Evolutionary conservation across 2,888 invertebrate genomes (phyloP), one percentile per base, ranked within the genome.

Genomic region (Synergus gifuensis): DNA sequence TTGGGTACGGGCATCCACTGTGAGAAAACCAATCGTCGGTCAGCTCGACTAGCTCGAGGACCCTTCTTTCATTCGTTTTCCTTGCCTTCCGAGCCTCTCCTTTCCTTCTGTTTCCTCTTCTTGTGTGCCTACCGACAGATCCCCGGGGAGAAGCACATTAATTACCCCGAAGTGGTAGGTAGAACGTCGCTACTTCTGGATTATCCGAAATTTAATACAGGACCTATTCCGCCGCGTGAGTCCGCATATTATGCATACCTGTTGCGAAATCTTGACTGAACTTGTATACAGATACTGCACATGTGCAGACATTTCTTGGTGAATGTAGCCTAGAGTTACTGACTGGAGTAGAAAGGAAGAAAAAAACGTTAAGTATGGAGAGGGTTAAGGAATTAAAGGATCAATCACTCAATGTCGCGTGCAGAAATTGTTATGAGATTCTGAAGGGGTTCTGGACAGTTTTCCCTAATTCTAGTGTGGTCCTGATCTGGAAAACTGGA

Each of bases 151-250:
- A 83, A 82, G 86, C 84, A 89, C 89, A 90, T 90, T 90, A 90
- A 90, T 90, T 90, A 90, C 88, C 86, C 81, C 84, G 83, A 44
- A 63, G 83, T 86, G 85, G 83, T 84, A 85, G 83, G 83, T 84
- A 85, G 83, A 82, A 81, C 85, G 80, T 83, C 81, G 84, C 84
- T 88, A 86, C 81, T 84, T 80, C 83, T 77, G 86, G 86, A 87
- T 88, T 87, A 89, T 88, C 86, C 88, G 88, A 88, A 88, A 89
- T 86, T 88, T 88, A 88, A 87, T 88, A 87, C 86, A 81, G 84
- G 84, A 79, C 81, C 81, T 80, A 77, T 81, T 78, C 79, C 83
- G 81, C 73, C 78, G 80, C 83, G 83, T 76, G 81, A 82, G 80
- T 78, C 8, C 76, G 80, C 83, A 78, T 67, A 67, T 67, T 67